Evolutionary conservation across 2,888 invertebrate species (phyloP).

Genomic region (Trimorus sp.): DNA sequence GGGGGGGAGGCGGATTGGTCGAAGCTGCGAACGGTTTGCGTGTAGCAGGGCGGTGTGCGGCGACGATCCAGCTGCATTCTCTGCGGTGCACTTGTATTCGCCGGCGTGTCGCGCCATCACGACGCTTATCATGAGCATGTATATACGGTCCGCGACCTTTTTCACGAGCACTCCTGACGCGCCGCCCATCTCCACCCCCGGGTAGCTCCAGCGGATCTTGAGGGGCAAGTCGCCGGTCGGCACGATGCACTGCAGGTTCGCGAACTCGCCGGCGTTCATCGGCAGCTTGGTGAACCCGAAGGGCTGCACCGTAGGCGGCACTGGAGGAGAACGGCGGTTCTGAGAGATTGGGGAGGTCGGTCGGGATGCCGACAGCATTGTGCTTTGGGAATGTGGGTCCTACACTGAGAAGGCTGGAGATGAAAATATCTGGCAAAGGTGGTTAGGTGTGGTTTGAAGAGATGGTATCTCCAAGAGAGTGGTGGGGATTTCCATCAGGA

Average conservation of each 20-base stretch:
- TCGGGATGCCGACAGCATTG: no score
- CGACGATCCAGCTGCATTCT: constrained; percentile 81
- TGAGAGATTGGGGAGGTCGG: neutral
- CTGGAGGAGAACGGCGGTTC: constrained; percentile 74
- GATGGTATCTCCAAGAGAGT: no score
- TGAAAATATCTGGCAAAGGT: no score
- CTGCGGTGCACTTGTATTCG: constrained; percentile 82
- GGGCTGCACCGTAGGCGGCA: constrained; percentile 79
- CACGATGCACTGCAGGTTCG: constrained; percentile 84
- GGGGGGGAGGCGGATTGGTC: no score
- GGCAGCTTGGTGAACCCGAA: constrained; percentile 80
- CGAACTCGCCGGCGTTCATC: constrained; percentile 85
- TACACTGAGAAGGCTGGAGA: no score
- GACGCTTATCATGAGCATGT: constrained; percentile 86
- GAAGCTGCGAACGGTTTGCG: constrained; percentile 81
- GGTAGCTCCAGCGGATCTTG: constrained; percentile 87
- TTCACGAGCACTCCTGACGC: constrained; percentile 79
- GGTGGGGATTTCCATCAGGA: no score
- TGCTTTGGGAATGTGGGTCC: no score
- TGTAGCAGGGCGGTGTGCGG: constrained; percentile 80
- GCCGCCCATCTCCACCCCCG: constrained; percentile 79
- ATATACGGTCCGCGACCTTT: constrained; percentile 83
- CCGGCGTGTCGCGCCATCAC: constrained; percentile 83
- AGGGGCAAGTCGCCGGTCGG: constrained; percentile 89
- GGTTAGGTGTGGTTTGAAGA: no score